Conservation (phyloP, 2,888 invertebrate species). For the Caenorhabditis wallacei region DNA sequence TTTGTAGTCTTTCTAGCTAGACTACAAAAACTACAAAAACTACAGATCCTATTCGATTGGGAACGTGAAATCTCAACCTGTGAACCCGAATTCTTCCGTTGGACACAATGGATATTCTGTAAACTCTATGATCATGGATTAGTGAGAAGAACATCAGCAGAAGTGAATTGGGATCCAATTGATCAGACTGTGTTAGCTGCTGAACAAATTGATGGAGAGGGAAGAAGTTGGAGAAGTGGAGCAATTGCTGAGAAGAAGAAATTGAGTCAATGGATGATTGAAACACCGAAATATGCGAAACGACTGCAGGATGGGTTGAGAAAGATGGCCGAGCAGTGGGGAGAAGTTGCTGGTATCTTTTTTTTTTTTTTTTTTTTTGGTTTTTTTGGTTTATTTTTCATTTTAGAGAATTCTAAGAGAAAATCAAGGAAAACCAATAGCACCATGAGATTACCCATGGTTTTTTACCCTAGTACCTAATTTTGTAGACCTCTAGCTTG, state of each 20-base stretch:
- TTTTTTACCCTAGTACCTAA: too few relatives aligned
- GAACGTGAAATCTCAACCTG: conserved; percentile 89
- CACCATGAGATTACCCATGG: too few relatives aligned
- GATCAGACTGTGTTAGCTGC: conserved; percentile 97
- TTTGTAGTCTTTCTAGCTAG: too few relatives aligned
- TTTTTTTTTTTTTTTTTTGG: too few relatives aligned
- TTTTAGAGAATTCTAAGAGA: too few relatives aligned
- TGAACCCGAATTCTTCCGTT: conserved; percentile 84
- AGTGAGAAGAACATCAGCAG: conserved; percentile 88
- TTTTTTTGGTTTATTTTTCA: too few relatives aligned
- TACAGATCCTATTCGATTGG: conserved; percentile 93
- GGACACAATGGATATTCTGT: conserved; percentile 97
- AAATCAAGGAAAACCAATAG: too few relatives aligned
- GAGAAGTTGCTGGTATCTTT: conserved; percentile 78
- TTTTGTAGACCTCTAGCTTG: too few relatives aligned
- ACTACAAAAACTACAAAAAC: too few relatives aligned
- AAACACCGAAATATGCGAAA: conserved; percentile 88
- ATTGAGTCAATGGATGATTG: conserved; percentile 95
- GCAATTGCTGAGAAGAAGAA: conserved; percentile 93
- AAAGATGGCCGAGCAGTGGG: conserved; percentile 76
- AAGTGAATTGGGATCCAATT: conserved; percentile 95
- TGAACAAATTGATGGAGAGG: conserved; percentile 92
- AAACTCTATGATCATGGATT: conserved; percentile 91
- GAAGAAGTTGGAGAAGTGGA: conserved; percentile 92
- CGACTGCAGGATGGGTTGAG: conserved; percentile 77